Evolutionary conservation across 2,888 invertebrate genomes (phyloP), one percentile per base, ranked within the genome.

Genomic region (Tiliacea aurago): DNA sequence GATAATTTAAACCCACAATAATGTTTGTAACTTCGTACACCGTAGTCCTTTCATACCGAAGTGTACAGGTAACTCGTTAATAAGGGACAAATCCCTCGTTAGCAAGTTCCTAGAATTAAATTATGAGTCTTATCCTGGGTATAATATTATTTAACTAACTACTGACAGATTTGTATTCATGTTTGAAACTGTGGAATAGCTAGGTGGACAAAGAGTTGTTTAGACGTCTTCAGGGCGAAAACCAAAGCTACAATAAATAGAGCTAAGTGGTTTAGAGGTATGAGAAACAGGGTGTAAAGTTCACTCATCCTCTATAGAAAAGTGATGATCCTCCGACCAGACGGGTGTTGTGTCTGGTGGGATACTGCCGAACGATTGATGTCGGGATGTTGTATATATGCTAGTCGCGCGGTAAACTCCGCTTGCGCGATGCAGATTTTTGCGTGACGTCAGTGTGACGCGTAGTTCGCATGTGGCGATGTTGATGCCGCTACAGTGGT

Each of bases 1-100:
- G 0, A 37, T 23, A 33, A 33, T 33, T 47, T 72, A 28, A 37
- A 37, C 41, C 20, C 4, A 41, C 7, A 56, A 63, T n/a, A 63
- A 45, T 37, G 28, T 64, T 64, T 33, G 15, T 20, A 77, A 43
- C 63, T 59, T 69, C 9, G 41, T 63, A 23, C 10, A 51, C n/a
- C 15, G 13, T 20, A n/a, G 4, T 78, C 43, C 63, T 53, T 41
- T 43, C 45, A 33, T 33, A 23, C 5, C 47, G 53, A 58, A 64
- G 41, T 20, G 6, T 15, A 41, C 49, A 47, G 47, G 72, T 76
- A 78, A 49, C 76, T 78, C 23, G 10, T 33, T 71, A 71, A 64
- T 64, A 47, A 43, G 47, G 78, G 53, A 78, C 63, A 41, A 49
- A 53, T 66, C 61, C 77, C 55, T 41, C 33, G 61, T 77, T 66